These are phyloP conservation scores for Lasioglossum morio DNA, from an alignment of 2,888 invertebrate genomes.

Conservation along the genomic window DNA sequence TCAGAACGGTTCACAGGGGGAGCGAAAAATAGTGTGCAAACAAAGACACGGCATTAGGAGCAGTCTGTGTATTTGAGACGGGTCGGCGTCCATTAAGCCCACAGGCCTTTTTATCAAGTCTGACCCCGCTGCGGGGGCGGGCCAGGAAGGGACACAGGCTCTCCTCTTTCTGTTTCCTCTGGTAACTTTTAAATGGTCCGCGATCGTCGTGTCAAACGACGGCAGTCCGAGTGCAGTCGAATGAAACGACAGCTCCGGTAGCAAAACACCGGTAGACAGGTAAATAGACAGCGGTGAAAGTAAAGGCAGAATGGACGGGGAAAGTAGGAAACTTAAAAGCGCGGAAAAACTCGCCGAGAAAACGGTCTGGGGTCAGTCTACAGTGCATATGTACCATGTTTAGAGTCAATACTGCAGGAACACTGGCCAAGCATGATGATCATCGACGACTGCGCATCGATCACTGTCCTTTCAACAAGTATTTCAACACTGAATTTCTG, in stretches of 20 bases:
- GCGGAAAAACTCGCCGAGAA: conserved; percentile 11
- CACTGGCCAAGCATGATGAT: neutral
- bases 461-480: neutral
- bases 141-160: conserved; percentile 25
- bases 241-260: conserved; percentile 45
- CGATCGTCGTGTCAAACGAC: conserved; percentile 58
- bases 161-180: conserved; percentile 38
- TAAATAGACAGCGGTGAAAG: neutral
- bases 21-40: conserved; percentile 23
- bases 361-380: conserved; percentile 2
- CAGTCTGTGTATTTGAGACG: conserved; percentile 49
- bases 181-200: conserved; percentile 55
- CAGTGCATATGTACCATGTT: neutral
- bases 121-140: conserved; percentile 44
- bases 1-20: conserved; percentile 19
- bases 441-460: neutral
- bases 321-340: conserved; percentile 53
- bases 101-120: conserved; percentile 53
- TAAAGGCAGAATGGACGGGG: conserved; percentile 14
- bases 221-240: conserved; percentile 36
- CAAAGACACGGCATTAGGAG: conserved; percentile 11
- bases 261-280: conserved; percentile 35
- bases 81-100: conserved; percentile 59
- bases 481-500: too few relatives aligned
- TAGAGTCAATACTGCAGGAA: neutral